Evolutionary conservation across 2,797 vertebrate genomes (phyloP), one percentile per base, ranked within the genome.

Genomic region (Bradypodion ventrale): DNA sequence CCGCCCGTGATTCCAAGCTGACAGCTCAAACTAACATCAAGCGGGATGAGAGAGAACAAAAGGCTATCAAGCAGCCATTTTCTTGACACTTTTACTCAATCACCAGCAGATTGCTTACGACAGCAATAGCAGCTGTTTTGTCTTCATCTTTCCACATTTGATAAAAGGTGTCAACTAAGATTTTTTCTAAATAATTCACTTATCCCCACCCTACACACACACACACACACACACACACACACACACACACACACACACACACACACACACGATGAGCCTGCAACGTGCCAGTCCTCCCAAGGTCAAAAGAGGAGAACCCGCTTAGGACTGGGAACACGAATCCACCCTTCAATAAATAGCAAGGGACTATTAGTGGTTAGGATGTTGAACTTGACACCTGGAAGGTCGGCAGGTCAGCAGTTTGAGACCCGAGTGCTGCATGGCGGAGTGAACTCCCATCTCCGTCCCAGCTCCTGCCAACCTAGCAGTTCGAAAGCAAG

Each of bases 81-180:
- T 99, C 98, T 97, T 99, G 98, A 99, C 98, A 99, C 98, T 99
- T 99, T 99, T 99, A 99, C 99, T 99, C 98, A 99, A 99, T 99
- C 98, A 99, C 97, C 96, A 97, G 97, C 98, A 99, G 98, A 99
- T 99, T 99, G 98, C 98, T 99, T 99, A 99, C 98, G 98, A 99
- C 98, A 99, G 98, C 98, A 99, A 97, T 98, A 98, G 98, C 98
- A 99, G 98, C 98, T 99, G 98, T 99, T 99, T 99, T 98, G 98
- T 99, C 98, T 99, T 99, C 98, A 99, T 99, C 98, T 98, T 98
- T 98, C 98, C 97, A 98, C 98, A 98, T 99, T 99, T 99, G 98
- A 99, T 99, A 99, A 99, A 99, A 98, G 97, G 97, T 98, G 98
- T 99, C 98, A 99, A 99, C 98, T 99, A 97, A 98, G 98, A 99